Conservation (phyloP, 1,140 invertebrate genomes). For the Ectropis grisescens region DNA sequence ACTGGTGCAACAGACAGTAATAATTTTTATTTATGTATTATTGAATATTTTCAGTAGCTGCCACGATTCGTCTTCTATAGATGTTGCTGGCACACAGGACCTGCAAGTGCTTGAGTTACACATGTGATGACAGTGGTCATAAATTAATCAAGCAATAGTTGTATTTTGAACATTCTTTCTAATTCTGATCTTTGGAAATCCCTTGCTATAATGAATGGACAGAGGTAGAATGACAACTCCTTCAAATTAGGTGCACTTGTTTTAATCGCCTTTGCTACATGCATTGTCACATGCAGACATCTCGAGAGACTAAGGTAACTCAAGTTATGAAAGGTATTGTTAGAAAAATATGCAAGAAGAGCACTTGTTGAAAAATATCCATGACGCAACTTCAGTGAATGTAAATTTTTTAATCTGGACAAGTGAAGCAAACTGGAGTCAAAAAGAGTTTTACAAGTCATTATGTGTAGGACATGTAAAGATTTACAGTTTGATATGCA, state of each 20-base stretch:
- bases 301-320: conserved; percentile 65
- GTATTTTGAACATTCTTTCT: conserved; percentile 64
- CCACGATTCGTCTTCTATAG: no score
- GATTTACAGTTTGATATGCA: conserved; percentile 59
- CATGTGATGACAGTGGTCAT: conserved; percentile 22
- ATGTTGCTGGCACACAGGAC: no score
- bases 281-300: conserved; percentile 62
- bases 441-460: conserved; percentile 68
- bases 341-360: conserved; percentile 60
- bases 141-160: conserved; percentile 58
- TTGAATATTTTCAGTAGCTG: no score
- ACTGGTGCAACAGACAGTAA: no score
- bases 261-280: conserved; percentile 62
- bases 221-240: conserved; percentile 66
- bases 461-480: conserved; percentile 60
- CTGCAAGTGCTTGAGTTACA: no score
- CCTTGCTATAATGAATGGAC: conserved; percentile 60
- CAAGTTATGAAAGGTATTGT: conserved; percentile 59
- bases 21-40: no score
- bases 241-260: conserved; percentile 60
- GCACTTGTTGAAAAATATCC: conserved; percentile 66
- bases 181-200: conserved; percentile 61
- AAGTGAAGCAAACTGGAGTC: conserved; percentile 64
- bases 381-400: conserved; percentile 63
- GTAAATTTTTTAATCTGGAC: conserved; percentile 55